Base-by-base conservation (phyloP, 2,888 invertebrate species). In the Drosophila demipolita region DNA sequence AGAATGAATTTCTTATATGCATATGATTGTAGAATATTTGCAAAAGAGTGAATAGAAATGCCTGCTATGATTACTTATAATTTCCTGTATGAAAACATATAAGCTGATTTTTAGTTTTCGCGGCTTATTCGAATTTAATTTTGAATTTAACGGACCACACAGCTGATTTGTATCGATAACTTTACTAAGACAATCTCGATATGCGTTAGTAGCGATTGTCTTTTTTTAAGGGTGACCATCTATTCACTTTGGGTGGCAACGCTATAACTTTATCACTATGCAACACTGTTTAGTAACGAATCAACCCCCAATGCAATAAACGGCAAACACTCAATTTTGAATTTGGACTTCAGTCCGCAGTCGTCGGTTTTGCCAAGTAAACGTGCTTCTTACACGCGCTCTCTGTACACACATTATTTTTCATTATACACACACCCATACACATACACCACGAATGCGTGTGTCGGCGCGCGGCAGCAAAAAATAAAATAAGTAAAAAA, bases 341-440 rank as follows among this genome's bases (percentile, higher is more conserved):
- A 83, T 50, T 68, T 53, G 5, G 52, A 60, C 20, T 64, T 82
- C 65, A 91, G 89, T 89, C 91, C 91, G 88, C 81, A 71, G 78
- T 83, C 85, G 89, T 87, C 90, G 90, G 85, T 90, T 90, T 85
- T 78, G 91, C 87, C 91, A 91, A 85, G 71, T 80, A 90, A 89
- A 91, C 90, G 90, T 89, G 91, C 84, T 91, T 91, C 91, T 82
- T 67, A 63, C 60, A 65, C 72, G 66, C 65, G 78, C 66, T 68
- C 54, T 63, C 61, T 73, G 70, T 75, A 58, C 38, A 54, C 54
- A 36, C 54, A 54, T 36, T 75, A 61, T 67, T 66, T 66, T 59
- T 52, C 65, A 62, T 61, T 68, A 54, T 49, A 53, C 54, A 60
- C 71, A 72, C 73, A 62, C 53, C n/a, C 29, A 61, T 63, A 72